phyloP scores from a whole-genome alignment of 2,888 invertebrate genomes.

The Teinopalpus imperialis region DNA sequence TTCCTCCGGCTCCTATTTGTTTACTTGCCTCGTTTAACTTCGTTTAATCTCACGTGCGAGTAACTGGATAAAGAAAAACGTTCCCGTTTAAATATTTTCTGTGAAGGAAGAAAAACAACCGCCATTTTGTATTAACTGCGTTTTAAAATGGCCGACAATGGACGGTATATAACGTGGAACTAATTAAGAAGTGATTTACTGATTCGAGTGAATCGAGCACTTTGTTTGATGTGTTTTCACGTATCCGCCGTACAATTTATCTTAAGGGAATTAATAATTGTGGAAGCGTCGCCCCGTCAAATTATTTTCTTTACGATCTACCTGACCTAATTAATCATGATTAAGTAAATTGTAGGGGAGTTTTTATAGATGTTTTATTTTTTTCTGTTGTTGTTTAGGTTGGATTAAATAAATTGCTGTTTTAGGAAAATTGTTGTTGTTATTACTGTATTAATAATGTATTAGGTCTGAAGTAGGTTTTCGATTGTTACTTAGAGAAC shows the following conservation, averaged over 20 bases:
- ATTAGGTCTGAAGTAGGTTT: too few species aligned
- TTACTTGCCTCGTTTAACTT: constrained; percentile 26
- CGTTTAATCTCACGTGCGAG: constrained; percentile 25
- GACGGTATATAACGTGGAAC: constrained; percentile 15
- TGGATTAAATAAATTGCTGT: too few species aligned
- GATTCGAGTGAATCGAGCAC: constrained; percentile 10
- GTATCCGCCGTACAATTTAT: constrained; percentile 13
- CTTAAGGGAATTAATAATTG: constrained; percentile 1
- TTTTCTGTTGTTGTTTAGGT: not conserved
- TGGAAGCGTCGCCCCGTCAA: not conserved
- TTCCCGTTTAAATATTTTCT: constrained; percentile 22
- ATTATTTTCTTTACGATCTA: not conserved
- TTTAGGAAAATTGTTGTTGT: too few species aligned
- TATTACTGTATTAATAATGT: too few species aligned
- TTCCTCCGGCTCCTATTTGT: constrained; percentile 23
- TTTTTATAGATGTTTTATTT: not conserved
- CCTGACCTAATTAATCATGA: constrained; percentile 2
- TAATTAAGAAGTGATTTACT: constrained; percentile 24
- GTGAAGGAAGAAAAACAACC: constrained; percentile 20
- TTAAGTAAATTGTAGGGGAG: not conserved
- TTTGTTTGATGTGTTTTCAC: constrained; percentile 15
- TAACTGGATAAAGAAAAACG: constrained; percentile 22
- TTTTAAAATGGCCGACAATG: constrained; percentile 17
- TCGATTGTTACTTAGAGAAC: too few species aligned
- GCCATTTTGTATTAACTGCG: constrained; percentile 21